These are phyloP conservation scores for Pterobdella sp. DNA, from an alignment of 2,888 invertebrate genomes.

Conservation along the genomic window DNA sequence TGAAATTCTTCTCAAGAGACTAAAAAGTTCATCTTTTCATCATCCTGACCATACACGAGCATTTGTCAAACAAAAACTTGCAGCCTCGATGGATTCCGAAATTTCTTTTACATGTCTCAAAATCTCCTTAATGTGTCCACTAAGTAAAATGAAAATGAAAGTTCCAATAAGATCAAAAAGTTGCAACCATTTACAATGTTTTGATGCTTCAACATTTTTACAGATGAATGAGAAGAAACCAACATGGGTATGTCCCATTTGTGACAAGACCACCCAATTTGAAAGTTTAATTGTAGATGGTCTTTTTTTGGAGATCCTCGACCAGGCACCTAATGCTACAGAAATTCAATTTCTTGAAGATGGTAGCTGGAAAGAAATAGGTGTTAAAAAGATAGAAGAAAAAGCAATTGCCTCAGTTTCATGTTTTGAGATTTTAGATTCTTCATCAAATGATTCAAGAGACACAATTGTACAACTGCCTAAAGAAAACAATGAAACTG, in stretches of 20 bases:
- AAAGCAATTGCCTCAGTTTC: neutral
- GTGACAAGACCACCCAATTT: constrained; percentile 19
- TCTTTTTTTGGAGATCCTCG: constrained; percentile 50
- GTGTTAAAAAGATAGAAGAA: constrained; percentile 36
- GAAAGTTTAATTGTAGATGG: constrained; percentile 35
- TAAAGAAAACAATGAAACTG: neutral
- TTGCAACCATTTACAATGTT: constrained; percentile 25
- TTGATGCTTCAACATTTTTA: constrained; percentile 19
- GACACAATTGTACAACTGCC: constrained; percentile 17
- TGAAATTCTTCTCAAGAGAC: constrained; percentile 7
- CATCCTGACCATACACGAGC: constrained; percentile 16
- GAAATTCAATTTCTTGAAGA: constrained; percentile 52
- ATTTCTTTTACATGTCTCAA: constrained; percentile 24
- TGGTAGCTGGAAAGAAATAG: constrained; percentile 50
- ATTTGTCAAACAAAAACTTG: constrained; percentile 22
- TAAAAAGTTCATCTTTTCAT: neutral
- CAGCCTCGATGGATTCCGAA: constrained; percentile 13
- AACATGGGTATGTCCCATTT: constrained; percentile 27
- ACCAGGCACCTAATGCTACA: constrained; percentile 43
- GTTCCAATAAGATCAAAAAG: constrained; percentile 17
- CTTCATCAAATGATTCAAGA: constrained; percentile 16
- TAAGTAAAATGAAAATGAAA: constrained; percentile 17
- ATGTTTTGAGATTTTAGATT: constrained; percentile 24
- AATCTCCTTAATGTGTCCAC: constrained; percentile 22
- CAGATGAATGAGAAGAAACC: constrained; percentile 29